A percentile compares a stretch with the other conserved stretches of the same genome.
These are phyloP conservation scores for Chironomus tepperi DNA, from an alignment of 1,140 invertebrate genomes.

Conservation along the genomic window DNA sequence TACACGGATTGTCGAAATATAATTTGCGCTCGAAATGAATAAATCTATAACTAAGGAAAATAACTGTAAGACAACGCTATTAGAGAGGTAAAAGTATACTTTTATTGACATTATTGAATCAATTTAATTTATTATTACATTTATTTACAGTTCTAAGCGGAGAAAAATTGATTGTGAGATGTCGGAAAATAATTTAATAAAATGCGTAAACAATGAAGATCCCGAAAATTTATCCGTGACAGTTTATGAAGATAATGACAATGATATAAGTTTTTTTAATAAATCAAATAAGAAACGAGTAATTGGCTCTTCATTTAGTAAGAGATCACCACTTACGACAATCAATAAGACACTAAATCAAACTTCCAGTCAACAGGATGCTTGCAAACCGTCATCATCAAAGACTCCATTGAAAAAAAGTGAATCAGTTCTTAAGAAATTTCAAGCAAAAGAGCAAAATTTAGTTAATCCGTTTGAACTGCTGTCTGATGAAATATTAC, in stretches of 20 bases:
- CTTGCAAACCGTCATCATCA: not conserved
- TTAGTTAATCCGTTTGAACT: conserved; percentile 47
- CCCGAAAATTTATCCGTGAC: not conserved
- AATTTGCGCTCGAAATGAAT: not conserved
- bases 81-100: not conserved
- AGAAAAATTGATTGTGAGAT: not conserved
- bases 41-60: conserved; percentile 1
- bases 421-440: not conserved
- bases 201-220: not conserved
- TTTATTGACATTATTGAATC: not conserved
- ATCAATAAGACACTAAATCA: not conserved
- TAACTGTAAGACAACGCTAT: not conserved
- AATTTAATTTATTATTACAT: not conserved
- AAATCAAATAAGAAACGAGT: not conserved
- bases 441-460: not conserved
- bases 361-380: not conserved
- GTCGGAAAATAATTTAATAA: not conserved
- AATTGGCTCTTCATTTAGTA: not conserved
- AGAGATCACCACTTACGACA: not conserved
- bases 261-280: not conserved
- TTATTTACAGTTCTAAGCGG: not conserved
- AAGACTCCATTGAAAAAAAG: not conserved
- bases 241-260: not conserved
- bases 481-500: conserved; percentile 72
- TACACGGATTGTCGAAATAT: not conserved